Conservation (phyloP, 1,140 invertebrate genomes). For the Araneus ventricosus region DNA sequence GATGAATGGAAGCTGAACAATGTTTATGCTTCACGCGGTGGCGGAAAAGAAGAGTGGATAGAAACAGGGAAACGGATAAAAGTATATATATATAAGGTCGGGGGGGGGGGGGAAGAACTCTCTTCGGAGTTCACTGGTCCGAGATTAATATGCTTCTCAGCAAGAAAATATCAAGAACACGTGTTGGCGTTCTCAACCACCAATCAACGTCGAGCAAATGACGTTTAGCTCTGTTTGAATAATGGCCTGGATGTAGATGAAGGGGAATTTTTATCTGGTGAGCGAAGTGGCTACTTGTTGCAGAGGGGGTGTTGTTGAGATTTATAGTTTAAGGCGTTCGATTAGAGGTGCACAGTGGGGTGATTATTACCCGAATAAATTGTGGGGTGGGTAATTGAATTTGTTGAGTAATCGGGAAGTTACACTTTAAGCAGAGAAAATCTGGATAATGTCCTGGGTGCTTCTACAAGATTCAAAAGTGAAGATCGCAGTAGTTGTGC, state of each 20-base stretch:
- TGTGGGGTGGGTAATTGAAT: not conserved
- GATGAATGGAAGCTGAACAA: constrained; percentile 65
- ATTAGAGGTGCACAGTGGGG: not conserved
- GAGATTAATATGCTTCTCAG: constrained; percentile 69
- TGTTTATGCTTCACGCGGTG: constrained; percentile 34
- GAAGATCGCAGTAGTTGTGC: not conserved
- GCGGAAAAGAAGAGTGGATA: constrained; percentile 77
- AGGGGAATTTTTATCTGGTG: constrained; percentile 1
- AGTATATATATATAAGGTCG: not conserved
- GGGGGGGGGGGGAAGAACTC: not conserved
- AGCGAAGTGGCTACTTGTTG: constrained; percentile 47
- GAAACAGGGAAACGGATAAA: constrained; percentile 81
- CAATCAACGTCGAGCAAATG: constrained; percentile 67
- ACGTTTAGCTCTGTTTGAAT: constrained; percentile 72
- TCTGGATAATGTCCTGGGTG: not conserved
- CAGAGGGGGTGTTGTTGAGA: not conserved
- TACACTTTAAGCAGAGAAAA: not conserved
- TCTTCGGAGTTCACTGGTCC: constrained; percentile 54
- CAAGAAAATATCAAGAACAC: constrained; percentile 72
- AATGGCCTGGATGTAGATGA: constrained; percentile 62
- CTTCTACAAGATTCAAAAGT: not conserved
- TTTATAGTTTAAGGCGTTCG: not conserved
- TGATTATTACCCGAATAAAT: not conserved
- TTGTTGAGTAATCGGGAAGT: not conserved
- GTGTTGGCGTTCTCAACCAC: constrained; percentile 71